Base-by-base conservation (phyloP, 2,888 invertebrate genomes). In the Strigamia crassipes region DNA sequence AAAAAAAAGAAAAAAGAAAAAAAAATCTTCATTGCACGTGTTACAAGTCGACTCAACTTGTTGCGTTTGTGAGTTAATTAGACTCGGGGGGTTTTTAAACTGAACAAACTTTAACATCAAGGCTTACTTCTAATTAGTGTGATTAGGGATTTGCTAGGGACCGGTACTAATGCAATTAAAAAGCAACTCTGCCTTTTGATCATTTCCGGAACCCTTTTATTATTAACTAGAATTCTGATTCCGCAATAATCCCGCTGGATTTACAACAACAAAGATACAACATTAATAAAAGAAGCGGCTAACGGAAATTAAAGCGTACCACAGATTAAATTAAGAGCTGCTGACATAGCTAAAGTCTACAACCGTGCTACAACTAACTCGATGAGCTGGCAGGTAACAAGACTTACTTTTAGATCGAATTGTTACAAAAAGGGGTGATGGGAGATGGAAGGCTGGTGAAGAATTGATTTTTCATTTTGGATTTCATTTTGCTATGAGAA, bases 391-490 rank as follows among this genome's bases (percentile, higher is more conserved):
- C 61, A 66, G 6, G 46, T 46, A 46, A 46, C 46, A 13, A 46
- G 46, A n/a, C 46, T 42, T 10, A n/a, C 13, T 46, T 46, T n/a
- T 13, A 46, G 46, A 1, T 46, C 46, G 1, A 5, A 15, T n/a
- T n/a, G 46, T 46, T n/a, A 46, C 15, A 13, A n/a, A 46, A 46
- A 12, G 15, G n/a, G 15, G 42, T 10, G 15, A 42, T 13, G 42
- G 42, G n/a, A 0, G n/a, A 10, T n/a, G n/a, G n/a, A 15, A n/a
- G 46, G 1, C 6, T 38, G 8, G 38, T 10, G 38, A 38, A 18
- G 21, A 66, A 66, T 66, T 66, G 61, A 66, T 66, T 66, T 66
- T 18, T 66, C 61, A 66, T 66, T 66, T 21, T 66, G 61, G 21
- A 66, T 18, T n/a, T 23, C 61, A 21, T 12, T 23, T 66, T 23